Evolutionary conservation across 2,888 invertebrate species (phyloP).

Genomic region (Hypomecis punctinalis): DNA sequence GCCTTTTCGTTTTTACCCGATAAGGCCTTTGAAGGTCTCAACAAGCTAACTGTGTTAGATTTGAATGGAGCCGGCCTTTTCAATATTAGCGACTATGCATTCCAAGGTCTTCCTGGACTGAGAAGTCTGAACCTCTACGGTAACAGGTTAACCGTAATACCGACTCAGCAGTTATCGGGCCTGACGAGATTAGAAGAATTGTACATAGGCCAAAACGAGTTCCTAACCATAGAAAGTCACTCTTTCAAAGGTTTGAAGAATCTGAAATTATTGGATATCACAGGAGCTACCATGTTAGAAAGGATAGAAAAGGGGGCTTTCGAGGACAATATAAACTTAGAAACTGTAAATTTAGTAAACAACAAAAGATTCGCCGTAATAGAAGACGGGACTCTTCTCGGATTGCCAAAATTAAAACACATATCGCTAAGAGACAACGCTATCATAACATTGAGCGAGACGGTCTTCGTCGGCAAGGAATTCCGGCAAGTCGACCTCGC

Average conservation of each 20-base stretch:
- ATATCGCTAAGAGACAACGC: conserved; percentile 92
- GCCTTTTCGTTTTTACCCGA: conserved; percentile 91
- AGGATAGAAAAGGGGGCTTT: conserved; percentile 92
- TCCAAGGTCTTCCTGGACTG: conserved; percentile 90
- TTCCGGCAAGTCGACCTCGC: conserved; percentile 90
- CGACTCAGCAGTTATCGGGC: conserved; percentile 89
- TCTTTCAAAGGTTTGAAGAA: conserved; percentile 92
- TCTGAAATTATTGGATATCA: conserved; percentile 90
- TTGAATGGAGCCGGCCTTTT: conserved; percentile 92
- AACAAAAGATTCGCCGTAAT: conserved; percentile 90
- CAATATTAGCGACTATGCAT: conserved; percentile 91
- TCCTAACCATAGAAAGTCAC: conserved; percentile 87
- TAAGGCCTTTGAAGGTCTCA: conserved; percentile 91
- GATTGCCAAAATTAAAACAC: conserved; percentile 91
- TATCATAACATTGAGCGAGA: conserved; percentile 90
- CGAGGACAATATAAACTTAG: conserved; percentile 91
- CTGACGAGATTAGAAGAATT: conserved; percentile 91
- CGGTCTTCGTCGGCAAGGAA: conserved; percentile 92
- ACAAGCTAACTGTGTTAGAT: conserved; percentile 90
- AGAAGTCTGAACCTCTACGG: conserved; percentile 92
- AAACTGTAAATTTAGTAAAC: conserved; percentile 89
- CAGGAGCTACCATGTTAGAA: conserved; percentile 90
- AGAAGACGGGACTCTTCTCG: conserved; percentile 91
- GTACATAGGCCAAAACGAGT: conserved; percentile 93
- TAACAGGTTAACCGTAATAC: conserved; percentile 90